phyloP scores from a whole-genome alignment of 2,797 vertebrate species.

The Eupleurogrammus muticus region DNA sequence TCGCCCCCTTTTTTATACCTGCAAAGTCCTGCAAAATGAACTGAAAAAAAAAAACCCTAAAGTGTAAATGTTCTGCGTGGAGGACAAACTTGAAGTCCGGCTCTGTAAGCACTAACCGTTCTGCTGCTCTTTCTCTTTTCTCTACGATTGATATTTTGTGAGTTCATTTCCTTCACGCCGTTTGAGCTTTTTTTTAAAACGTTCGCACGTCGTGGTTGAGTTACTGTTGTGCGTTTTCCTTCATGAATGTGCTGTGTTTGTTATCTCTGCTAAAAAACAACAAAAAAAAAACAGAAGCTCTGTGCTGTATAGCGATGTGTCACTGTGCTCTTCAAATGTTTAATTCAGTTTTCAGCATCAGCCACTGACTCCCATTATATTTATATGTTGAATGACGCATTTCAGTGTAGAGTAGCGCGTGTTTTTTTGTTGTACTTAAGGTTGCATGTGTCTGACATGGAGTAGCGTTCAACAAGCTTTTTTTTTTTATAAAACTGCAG shows the following conservation, averaged over 20 bases:
- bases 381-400: constrained; percentile 36
- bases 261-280: constrained; percentile 42
- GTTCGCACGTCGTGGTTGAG: constrained; percentile 46
- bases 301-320: constrained; percentile 61
- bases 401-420: constrained; percentile 17
- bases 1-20: constrained; percentile 6
- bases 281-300: constrained; percentile 29
- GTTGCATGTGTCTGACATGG: constrained; percentile 65
- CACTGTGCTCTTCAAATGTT: constrained; percentile 46
- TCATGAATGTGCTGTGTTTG: constrained; percentile 41
- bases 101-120: constrained; percentile 17
- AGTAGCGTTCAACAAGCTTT: constrained; percentile 58
- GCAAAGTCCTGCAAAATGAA: not conserved
- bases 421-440: constrained; percentile 40
- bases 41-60: constrained; percentile 6
- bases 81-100: constrained; percentile 27
- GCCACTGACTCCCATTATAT: constrained; percentile 39
- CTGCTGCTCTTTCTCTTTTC: constrained; percentile 64
- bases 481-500: constrained; percentile 36
- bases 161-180: constrained; percentile 39
- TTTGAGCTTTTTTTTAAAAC: constrained; percentile 31
- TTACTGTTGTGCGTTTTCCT: constrained; percentile 50
- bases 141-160: not conserved
- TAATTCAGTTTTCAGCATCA: constrained; percentile 33
- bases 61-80: not conserved